Percentiles rank a stretch among this genome's conserved stretches.
Evolutionary conservation across 2,797 vertebrate species (phyloP).

Genomic region (Vipera ursinii): DNA sequence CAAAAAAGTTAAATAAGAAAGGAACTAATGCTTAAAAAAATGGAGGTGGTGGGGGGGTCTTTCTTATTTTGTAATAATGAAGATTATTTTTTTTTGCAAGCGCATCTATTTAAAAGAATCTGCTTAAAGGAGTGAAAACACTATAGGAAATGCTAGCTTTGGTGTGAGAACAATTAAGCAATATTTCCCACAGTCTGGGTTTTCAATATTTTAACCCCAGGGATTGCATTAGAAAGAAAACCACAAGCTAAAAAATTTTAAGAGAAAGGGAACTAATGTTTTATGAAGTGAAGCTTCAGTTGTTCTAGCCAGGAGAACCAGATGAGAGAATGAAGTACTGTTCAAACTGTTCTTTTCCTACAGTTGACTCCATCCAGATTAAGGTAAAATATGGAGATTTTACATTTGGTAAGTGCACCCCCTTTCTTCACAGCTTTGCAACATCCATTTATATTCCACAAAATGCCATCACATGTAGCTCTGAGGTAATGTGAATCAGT

Average conservation of each 20-base stretch:
- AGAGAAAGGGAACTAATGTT: neutral
- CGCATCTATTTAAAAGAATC: constrained; percentile 24
- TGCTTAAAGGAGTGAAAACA: constrained; percentile 19
- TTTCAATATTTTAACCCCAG: neutral
- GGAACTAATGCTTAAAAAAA: neutral
- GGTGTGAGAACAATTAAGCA: constrained; percentile 7
- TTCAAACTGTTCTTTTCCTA: neutral
- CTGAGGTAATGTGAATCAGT: neutral
- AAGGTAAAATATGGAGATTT: neutral
- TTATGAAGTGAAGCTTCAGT: neutral
- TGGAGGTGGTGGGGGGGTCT: neutral
- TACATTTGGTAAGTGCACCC: neutral
- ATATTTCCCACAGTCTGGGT: constrained; percentile 12
- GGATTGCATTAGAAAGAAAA: neutral
- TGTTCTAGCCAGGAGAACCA: neutral
- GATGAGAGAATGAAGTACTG: too few relatives aligned
- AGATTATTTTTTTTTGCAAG: neutral
- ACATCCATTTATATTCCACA: neutral
- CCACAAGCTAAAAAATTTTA: neutral
- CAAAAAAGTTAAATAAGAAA: neutral
- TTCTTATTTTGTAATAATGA: constrained; percentile 11
- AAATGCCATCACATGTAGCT: neutral
- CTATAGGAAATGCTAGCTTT: constrained; percentile 9
- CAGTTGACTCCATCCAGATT: neutral
- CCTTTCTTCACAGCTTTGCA: neutral